Conservation (phyloP, 2,113 vertebrate genomes). For the Esox niger region DNA sequence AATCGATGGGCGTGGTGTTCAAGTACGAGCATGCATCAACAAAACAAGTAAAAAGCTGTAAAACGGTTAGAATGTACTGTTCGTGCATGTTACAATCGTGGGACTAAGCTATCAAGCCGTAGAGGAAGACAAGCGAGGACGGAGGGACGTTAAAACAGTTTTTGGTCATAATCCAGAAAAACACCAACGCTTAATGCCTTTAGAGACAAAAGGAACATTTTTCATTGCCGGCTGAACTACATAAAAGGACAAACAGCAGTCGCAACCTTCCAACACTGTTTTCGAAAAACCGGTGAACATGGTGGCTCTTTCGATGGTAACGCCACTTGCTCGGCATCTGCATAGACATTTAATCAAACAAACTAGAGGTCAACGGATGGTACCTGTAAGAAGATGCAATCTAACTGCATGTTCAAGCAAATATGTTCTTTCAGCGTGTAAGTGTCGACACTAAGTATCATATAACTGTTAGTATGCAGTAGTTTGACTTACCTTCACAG, state of each 20-base stretch:
- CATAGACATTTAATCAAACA: slow-evolving; percentile 44
- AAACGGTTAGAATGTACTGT: not conserved
- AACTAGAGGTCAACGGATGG: slow-evolving; percentile 38
- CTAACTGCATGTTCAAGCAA: slow-evolving; percentile 82
- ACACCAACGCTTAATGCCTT: no score
- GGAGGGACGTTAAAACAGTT: no score
- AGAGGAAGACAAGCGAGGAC: not conserved
- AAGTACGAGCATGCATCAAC: not conserved
- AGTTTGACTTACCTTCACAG: no score
- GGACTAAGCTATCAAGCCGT: not conserved
- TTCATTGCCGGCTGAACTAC: no score
- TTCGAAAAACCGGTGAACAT: not conserved
- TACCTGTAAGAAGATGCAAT: slow-evolving; percentile 71
- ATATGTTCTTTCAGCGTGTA: slow-evolving; percentile 66
- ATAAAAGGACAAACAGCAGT: not conserved
- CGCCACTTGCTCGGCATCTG: slow-evolving; percentile 59
- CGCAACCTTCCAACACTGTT: not conserved
- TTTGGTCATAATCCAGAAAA: no score
- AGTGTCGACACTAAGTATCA: not conserved
- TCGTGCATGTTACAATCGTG: not conserved
- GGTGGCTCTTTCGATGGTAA: slow-evolving; percentile 56
- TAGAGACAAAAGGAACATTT: no score
- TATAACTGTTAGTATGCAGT: not conserved
- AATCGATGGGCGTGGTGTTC: not conserved
- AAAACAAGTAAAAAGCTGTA: not conserved